Conservation (phyloP, 2,888 invertebrate species). For the Ceriagrion tenellum region DNA sequence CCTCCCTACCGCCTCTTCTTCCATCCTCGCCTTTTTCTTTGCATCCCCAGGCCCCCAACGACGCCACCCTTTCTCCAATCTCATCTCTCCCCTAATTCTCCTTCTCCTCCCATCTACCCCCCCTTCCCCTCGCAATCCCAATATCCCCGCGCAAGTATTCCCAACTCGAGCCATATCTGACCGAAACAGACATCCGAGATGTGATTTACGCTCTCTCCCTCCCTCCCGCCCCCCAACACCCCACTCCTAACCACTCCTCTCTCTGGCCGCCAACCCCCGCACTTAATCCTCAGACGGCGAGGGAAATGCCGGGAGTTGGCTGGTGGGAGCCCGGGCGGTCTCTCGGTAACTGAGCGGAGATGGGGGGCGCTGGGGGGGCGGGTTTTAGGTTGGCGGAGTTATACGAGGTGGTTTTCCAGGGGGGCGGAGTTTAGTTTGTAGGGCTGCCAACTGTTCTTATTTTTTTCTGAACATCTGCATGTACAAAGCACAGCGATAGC, state of each 20-base stretch:
- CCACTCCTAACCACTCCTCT: no score
- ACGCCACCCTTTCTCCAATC: neutral
- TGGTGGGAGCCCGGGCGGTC: neutral
- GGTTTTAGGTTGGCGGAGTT: neutral
- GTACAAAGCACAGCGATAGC: no score
- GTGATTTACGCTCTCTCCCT: slow-evolving; percentile 25
- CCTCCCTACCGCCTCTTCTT: neutral
- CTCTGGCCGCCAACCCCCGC: neutral
- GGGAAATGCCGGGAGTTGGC: neutral
- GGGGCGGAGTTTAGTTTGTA: no score
- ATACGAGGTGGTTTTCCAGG: neutral
- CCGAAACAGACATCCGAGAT: slow-evolving; percentile 37
- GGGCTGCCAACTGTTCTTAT: no score
- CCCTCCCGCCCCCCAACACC: no score
- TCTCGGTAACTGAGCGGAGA: neutral
- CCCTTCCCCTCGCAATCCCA: neutral
- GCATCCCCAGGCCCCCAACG: no score
- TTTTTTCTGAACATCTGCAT: neutral
- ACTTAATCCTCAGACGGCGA: slow-evolving; percentile 49
- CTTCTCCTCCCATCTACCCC: neutral
- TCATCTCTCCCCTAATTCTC: neutral
- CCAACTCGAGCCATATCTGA: slow-evolving; percentile 4
- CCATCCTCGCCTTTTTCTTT: no score
- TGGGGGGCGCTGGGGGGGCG: neutral
- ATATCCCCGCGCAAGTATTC: no score